Evolutionary conservation across 2,113 vertebrate species (phyloP).

Genomic region (Plectropomus leopardus): DNA sequence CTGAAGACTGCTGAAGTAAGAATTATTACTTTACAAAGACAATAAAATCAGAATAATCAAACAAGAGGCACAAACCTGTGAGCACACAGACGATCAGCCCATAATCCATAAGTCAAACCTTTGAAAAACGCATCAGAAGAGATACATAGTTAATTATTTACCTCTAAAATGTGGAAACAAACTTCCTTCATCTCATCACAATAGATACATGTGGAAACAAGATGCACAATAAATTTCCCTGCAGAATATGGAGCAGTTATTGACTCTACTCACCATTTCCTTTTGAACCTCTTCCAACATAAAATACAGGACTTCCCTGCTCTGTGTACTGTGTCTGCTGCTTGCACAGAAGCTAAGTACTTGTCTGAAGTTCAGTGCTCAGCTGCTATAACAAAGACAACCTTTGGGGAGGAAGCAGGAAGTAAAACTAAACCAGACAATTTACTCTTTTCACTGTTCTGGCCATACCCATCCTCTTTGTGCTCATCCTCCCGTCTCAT

Average conservation of each 20-base stretch:
- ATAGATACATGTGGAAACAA: not conserved
- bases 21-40: not conserved
- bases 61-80: conserved; percentile 44
- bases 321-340: not conserved
- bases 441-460: fast-evolving
- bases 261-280: not conserved
- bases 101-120: conserved; percentile 50
- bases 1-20: not conserved
- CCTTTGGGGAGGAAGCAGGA: not conserved
- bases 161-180: not conserved
- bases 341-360: not conserved
- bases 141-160: not conserved
- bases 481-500: not conserved
- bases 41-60: not conserved
- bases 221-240: not conserved
- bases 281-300: not conserved
- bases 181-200: not conserved
- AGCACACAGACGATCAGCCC: conserved; percentile 33
- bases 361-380: not conserved
- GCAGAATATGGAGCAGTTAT: not conserved
- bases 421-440: not conserved
- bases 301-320: not conserved
- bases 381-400: not conserved
- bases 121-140: not conserved
- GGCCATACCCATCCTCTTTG: not conserved